These are phyloP conservation scores for Eptesicus fuscus DNA, from an alignment of 2,113 vertebrate genomes.

Conservation along the genomic window DNA sequence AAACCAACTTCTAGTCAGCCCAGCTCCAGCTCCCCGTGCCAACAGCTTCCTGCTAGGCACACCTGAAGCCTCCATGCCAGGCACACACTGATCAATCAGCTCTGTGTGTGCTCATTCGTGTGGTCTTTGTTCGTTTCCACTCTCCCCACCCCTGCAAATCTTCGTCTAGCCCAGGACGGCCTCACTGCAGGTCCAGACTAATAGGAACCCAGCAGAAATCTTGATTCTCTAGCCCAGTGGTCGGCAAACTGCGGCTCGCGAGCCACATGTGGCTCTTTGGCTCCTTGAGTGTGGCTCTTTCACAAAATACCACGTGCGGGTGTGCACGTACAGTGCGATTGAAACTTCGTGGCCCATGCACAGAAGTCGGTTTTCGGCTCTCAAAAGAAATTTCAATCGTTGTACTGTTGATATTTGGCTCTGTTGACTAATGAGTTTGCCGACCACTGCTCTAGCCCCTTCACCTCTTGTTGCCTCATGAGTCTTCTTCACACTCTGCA, in stretches of 20 bases:
- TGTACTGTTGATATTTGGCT: too few relatives aligned
- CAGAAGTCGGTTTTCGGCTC: too few relatives aligned
- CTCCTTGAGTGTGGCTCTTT: too few relatives aligned
- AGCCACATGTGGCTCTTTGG: too few relatives aligned
- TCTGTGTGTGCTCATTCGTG: too few relatives aligned
- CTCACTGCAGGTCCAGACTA: neutral
- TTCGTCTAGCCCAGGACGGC: neutral
- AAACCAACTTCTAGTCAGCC: neutral
- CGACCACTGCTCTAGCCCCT: too few relatives aligned
- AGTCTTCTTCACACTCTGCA: neutral
- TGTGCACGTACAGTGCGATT: too few relatives aligned
- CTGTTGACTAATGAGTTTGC: too few relatives aligned
- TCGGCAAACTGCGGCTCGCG: too few relatives aligned
- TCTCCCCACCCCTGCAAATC: neutral
- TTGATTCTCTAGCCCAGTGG: fast-evolving
- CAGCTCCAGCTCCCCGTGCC: fast-evolving
- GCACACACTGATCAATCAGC: neutral
- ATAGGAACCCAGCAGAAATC: fast-evolving
- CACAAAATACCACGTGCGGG: too few relatives aligned
- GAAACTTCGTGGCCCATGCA: too few relatives aligned
- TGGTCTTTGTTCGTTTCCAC: neutral
- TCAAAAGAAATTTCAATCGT: too few relatives aligned
- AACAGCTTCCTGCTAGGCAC: fast-evolving
- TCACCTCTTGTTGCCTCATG: fast-evolving
- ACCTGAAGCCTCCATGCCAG: neutral